Evolutionary conservation across 2,113 vertebrate genomes (phyloP).

Genomic region (Octodon degus): DNA sequence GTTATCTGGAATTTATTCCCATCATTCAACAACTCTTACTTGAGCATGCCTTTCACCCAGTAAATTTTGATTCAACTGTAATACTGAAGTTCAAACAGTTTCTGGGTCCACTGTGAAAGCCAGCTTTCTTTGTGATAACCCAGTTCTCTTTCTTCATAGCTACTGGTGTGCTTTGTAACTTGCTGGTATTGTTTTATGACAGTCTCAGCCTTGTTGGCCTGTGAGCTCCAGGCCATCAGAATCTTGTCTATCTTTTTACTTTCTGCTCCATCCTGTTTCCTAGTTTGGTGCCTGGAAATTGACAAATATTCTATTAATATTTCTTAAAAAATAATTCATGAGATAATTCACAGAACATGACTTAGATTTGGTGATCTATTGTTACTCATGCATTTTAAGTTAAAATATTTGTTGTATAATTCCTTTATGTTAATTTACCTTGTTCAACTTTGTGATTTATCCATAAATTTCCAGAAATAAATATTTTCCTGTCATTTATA

Average conservation of each 20-base stretch:
- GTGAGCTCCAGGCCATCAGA: not conserved
- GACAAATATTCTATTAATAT: conserved; percentile 58
- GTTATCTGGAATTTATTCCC: not conserved
- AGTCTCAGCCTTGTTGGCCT: not conserved
- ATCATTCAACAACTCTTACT: conserved; percentile 7
- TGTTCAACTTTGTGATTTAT: conserved; percentile 35
- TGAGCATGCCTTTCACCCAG: not conserved
- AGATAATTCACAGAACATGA: conserved; percentile 50
- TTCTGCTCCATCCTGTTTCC: not conserved
- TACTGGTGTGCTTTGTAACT: not conserved
- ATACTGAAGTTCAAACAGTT: not conserved
- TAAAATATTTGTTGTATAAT: conserved; percentile 51
- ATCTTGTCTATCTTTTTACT: not conserved
- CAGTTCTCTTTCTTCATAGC: not conserved
- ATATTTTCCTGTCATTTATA: not conserved
- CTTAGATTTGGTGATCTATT: conserved; percentile 59
- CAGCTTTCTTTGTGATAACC: not conserved
- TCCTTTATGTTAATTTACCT: conserved; percentile 1
- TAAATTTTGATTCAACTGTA: conserved; percentile 32
- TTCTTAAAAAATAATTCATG: conserved; percentile 71
- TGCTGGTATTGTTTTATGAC: not conserved
- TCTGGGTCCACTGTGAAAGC: not conserved
- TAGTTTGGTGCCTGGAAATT: not conserved
- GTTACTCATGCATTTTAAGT: conserved; percentile 52
- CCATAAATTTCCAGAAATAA: conserved; percentile 13